Conservation (phyloP, 2,113 vertebrate species). For the Stegastes partitus region DNA sequence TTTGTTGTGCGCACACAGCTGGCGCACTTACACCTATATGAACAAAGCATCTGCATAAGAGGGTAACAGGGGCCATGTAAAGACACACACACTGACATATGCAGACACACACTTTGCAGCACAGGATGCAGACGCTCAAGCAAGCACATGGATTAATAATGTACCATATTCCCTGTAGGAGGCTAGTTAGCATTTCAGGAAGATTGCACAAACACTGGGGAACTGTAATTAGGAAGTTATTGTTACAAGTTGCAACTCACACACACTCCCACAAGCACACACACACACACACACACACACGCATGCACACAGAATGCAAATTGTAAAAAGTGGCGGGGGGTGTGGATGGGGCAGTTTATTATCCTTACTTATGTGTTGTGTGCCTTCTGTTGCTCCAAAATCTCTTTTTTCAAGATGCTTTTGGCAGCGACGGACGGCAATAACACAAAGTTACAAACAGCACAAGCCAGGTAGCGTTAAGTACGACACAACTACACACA, state of each 20-base stretch:
- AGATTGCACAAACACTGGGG: slow-evolving; percentile 73
- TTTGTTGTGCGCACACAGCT: neutral
- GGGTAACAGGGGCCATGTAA: neutral
- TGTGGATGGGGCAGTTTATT: neutral
- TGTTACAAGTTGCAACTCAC: slow-evolving; percentile 61
- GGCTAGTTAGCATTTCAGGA: slow-evolving; percentile 77
- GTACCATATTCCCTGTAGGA: slow-evolving; percentile 71
- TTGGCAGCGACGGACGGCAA: neutral
- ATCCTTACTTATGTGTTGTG: neutral
- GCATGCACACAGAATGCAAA: slow-evolving; percentile 32
- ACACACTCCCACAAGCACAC: slow-evolving; percentile 5
- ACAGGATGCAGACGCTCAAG: slow-evolving; percentile 38
- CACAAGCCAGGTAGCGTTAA: neutral
- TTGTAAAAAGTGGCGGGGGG: neutral
- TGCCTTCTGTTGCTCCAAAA: neutral
- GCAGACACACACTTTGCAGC: slow-evolving; percentile 38
- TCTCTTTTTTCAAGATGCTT: neutral
- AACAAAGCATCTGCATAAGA: neutral
- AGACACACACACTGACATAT: neutral
- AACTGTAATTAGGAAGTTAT: slow-evolving; percentile 78
- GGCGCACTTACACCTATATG: neutral
- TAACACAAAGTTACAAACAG: neutral
- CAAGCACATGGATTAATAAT: slow-evolving; percentile 75
- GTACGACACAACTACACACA: neutral
- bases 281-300: neutral